A percentile compares a stretch with the other conserved stretches of the same genome.
phyloP scores from a whole-genome alignment of 2,888 invertebrate genomes.

The Dolichopus griseipennis region DNA sequence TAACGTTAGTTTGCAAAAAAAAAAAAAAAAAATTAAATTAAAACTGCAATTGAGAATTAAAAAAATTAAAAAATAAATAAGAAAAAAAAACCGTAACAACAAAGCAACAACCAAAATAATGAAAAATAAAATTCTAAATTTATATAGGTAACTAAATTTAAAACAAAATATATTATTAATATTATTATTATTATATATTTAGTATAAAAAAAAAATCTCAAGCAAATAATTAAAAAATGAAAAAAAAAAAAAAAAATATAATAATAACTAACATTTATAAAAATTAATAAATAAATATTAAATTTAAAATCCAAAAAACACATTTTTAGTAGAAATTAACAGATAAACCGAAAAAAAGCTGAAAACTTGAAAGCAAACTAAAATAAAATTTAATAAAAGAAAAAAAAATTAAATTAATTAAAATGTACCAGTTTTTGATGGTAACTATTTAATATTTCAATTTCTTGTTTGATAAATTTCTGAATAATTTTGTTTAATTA shows the following conservation, averaged over 20 bases:
- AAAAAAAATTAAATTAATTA: too few relatives aligned
- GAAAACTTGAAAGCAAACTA: not conserved
- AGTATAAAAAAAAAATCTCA: not conserved
- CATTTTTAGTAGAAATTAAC: conserved; percentile 1
- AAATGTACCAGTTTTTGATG: too few relatives aligned
- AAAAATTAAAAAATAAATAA: not conserved
- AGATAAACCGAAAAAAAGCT: not conserved
- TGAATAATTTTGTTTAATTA: too few relatives aligned
- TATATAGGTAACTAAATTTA: conserved; percentile 6
- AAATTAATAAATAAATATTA: not conserved
- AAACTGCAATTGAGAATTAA: not conserved
- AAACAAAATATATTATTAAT: not conserved
- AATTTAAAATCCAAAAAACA: not conserved
- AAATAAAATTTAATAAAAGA: not conserved
- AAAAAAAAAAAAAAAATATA: not conserved
- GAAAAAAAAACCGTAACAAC: not conserved
- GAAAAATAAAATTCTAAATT: conserved; percentile 1
- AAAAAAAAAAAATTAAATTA: not conserved
- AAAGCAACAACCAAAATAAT: conserved; percentile 6
- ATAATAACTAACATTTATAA: not conserved
- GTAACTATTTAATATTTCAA: too few relatives aligned
- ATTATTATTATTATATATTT: not conserved
- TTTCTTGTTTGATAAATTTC: too few relatives aligned
- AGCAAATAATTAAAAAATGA: not conserved
- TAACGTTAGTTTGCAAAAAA: not conserved